Evolutionary conservation across 64 coral and sea anemone species (phyloP), one percentile per base, ranked within the genome.

Genomic region (Actinia tenebrosa): DNA sequence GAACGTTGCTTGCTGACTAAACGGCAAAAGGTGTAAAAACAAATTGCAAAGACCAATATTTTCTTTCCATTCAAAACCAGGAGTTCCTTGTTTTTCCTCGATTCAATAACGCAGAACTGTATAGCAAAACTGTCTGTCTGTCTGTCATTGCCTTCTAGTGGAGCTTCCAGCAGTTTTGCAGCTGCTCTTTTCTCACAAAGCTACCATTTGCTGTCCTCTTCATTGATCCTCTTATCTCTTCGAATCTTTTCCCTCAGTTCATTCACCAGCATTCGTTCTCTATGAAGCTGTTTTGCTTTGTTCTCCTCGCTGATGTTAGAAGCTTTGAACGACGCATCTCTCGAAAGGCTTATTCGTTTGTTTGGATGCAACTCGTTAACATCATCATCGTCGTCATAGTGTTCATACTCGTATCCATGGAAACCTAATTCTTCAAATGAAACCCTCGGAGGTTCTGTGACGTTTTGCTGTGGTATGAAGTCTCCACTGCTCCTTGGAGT

Each of bases 281-380:
- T 64, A 54, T 83, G 60, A 63, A 87, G 64, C 71, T 86, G 79
- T 77, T 87, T 84, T 0, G 79, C 86, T 13, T 80, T 87, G 17
- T 92, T 86, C 25, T 92, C 90, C n/a, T 60, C 80, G 52, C 85
- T 92, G 59, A 92, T 92, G 54, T 92, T 83, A 0, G 86, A 64
- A 11, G 86, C 66, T 44, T 85, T 80, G 80, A 92, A 92, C 10
- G 90, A 92, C 27, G 86, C 84, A 26, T 92, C 56, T 23, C 90
- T 61, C 3, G 90, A 87, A 15, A 86, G 58, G 0, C 18, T 83
- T 3, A 80, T 86, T 53, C 72, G 55, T 46, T 50, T 84, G 14
- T 44, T 53, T 3, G 83, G 71, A 80, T 79, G 66, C 63, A 66
- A 23, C n/a, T 66, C 63, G 53, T 71, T 17, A 80, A 86, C 89